Percentiles rank a stretch among this genome's conserved stretches.
phyloP scores from a whole-genome alignment of 1,140 invertebrate genomes.

The Ceratosolen solmsi region DNA sequence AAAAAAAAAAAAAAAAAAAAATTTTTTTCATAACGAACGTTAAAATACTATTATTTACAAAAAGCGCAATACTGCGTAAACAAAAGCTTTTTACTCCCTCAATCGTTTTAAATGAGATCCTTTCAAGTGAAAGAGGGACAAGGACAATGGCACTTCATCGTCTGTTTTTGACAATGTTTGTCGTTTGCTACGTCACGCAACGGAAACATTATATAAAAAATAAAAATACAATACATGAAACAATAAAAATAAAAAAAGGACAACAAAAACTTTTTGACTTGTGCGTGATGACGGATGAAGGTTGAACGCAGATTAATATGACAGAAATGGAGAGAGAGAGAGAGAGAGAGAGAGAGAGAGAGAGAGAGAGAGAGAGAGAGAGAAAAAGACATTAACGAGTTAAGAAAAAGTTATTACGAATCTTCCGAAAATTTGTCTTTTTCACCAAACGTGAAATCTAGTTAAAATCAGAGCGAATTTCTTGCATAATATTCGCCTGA shows the following conservation, averaged over 20 bases:
- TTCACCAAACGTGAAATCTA: too few species aligned
- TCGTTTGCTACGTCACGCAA: not conserved
- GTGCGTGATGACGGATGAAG: constrained; percentile 11
- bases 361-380: not conserved
- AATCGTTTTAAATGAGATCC: not conserved
- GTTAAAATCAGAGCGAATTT: too few species aligned
- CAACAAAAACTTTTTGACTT: not conserved
- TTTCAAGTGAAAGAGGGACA: not conserved
- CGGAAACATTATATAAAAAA: constrained; percentile 3
- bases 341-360: too few species aligned
- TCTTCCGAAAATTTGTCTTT: too few species aligned
- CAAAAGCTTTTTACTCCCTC: not conserved
- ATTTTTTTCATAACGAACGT: too few species aligned
- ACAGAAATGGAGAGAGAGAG: not conserved
- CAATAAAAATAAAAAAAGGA: not conserved
- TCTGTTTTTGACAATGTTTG: constrained; percentile 21
- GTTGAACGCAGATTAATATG: constrained; percentile 8
- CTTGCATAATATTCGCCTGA: too few species aligned
- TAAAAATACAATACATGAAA: not conserved
- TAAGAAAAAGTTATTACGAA: not conserved
- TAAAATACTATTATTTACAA: too few species aligned
- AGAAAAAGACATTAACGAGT: not conserved
- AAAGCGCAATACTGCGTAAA: not conserved
- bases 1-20: too few species aligned
- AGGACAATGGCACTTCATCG: not conserved